phyloP scores from a whole-genome alignment of 2,888 invertebrate species.

The Stratiomys singularior region DNA sequence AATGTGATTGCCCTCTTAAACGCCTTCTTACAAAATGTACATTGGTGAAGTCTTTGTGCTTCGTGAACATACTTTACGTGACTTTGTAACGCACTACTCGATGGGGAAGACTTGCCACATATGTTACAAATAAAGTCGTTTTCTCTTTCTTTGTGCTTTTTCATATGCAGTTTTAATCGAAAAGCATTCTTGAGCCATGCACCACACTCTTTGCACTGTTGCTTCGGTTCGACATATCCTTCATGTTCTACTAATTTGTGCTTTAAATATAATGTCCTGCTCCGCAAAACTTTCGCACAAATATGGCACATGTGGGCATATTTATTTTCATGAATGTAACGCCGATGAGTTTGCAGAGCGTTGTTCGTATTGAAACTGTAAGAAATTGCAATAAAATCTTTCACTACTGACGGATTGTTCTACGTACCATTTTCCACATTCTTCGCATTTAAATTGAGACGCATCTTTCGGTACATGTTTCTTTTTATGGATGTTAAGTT shows the following conservation, averaged over 20 bases:
- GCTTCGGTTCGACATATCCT: conserved; percentile 33
- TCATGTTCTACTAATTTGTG: conserved; percentile 44
- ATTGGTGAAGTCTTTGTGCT: conserved; percentile 44
- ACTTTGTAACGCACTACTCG: conserved; percentile 42
- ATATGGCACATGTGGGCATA: conserved; percentile 45
- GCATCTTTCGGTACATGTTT: conserved; percentile 32
- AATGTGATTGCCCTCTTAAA: conserved; percentile 48
- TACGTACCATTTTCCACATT: conserved; percentile 45
- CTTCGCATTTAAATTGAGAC: conserved; percentile 35
- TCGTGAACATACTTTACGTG: conserved; percentile 34
- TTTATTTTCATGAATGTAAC: conserved; percentile 38
- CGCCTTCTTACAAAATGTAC: conserved; percentile 51
- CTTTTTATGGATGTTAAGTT: conserved; percentile 45
- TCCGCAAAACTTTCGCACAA: conserved; percentile 47
- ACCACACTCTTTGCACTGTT: conserved; percentile 50
- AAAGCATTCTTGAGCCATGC: conserved; percentile 48
- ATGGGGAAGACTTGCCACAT: conserved; percentile 50
- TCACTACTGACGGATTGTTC: neutral
- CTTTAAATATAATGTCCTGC: conserved; percentile 41
- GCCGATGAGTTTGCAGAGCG: conserved; percentile 42
- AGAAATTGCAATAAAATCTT: neutral
- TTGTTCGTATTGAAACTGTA: conserved; percentile 42
- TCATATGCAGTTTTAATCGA: conserved; percentile 41
- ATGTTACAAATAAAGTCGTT: conserved; percentile 46
- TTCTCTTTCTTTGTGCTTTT: conserved; percentile 41